Conservation (phyloP, 2,888 invertebrate species). For the Spatulosminthurus flaviceps region DNA sequence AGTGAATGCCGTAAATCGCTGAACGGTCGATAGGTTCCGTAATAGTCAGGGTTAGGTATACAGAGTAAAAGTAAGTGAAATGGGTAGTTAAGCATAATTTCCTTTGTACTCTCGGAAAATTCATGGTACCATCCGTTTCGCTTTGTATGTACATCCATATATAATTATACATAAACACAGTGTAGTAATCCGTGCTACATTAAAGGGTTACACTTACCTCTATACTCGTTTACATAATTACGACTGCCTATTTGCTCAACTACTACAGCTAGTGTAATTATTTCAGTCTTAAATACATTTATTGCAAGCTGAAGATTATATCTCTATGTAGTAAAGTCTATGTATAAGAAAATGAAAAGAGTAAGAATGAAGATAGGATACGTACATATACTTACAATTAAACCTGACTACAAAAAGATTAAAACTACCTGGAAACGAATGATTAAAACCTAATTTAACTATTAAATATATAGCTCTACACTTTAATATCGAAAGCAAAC, state of each 20-base stretch:
- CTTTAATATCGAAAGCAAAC: not conserved
- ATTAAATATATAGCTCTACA: not conserved
- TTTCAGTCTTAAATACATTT: not conserved
- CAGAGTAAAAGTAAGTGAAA: not conserved
- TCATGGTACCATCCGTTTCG: conserved; percentile 14
- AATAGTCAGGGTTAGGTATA: too few relatives aligned
- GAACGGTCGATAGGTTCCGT: not conserved
- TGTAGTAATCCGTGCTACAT: too few relatives aligned
- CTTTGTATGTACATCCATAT: too few relatives aligned
- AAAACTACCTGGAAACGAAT: too few relatives aligned
- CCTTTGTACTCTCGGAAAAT: not conserved
- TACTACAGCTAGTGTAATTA: not conserved
- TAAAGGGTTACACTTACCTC: too few relatives aligned
- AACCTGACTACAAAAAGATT: not conserved
- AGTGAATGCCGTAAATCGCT: too few relatives aligned
- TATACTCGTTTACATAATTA: too few relatives aligned
- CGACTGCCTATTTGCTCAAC: too few relatives aligned
- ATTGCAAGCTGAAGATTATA: not conserved
- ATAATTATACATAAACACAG: too few relatives aligned
- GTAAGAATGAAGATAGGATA: not conserved
- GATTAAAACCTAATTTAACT: not conserved
- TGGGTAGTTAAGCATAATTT: not conserved
- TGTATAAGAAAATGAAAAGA: not conserved
- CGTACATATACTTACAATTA: not conserved
- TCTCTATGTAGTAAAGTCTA: not conserved